phyloP scores from a whole-genome alignment of 1,140 invertebrate genomes.

The Asobara japonica region DNA sequence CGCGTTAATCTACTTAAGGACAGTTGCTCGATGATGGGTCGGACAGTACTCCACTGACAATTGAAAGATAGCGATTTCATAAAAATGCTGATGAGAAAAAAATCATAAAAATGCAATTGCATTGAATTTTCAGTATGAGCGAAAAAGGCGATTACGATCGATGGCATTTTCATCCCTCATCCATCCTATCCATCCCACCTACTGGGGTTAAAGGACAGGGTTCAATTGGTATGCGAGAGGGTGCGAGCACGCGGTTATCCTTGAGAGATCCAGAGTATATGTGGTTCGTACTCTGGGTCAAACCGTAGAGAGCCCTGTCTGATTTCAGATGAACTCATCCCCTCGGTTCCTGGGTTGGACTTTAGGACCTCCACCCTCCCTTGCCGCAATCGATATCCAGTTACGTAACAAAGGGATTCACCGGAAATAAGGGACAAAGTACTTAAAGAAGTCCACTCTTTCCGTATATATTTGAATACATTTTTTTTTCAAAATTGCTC shows the following conservation, averaged over 20 bases:
- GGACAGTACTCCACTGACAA: no score
- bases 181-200: background rate
- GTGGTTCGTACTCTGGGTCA: background rate
- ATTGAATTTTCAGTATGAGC: background rate
- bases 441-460: no score
- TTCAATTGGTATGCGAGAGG: background rate
- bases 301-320: background rate
- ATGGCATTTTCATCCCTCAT: background rate
- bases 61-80: no score
- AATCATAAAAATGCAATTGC: background rate
- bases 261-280: background rate
- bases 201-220: background rate
- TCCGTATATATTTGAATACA: no score
- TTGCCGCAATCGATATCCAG: slow-evolving; percentile 12
- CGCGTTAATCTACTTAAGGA: no score
- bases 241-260: background rate
- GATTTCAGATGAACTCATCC: slow-evolving; percentile 21
- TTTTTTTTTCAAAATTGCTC: no score
- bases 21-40: no score
- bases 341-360: background rate
- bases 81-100: background rate
- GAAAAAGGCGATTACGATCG: background rate
- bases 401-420: slow-evolving; percentile 24
- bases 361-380: background rate
- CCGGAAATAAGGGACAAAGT: no score